Base-by-base conservation (phyloP, 1,140 invertebrate genomes). In the Drosophila cardini region DNA sequence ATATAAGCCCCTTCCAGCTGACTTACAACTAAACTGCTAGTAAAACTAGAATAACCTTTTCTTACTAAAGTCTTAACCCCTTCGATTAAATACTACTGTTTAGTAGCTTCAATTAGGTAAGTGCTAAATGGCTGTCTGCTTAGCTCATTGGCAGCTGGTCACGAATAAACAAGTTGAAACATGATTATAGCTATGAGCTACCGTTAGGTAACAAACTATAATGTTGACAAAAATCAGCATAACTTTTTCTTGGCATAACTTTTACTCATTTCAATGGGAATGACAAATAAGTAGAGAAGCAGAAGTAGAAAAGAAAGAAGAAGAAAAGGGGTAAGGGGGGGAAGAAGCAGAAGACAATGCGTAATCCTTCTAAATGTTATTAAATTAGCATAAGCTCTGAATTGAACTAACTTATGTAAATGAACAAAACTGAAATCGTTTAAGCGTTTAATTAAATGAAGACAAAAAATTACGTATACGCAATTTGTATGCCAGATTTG, bases 401-500 rank as follows among this genome's bases (percentile, higher is more conserved):
- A 32, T 40, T 13, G 4, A 13, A 13, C 38, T 58, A 45, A n/a
- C 16, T 57, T 75, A 61, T 71, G 69, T 21, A 72, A 62, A 53
- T 55, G 38, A 15, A 18, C 30, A 8, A 78, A 76, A 65, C 64
- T 77, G 82, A 73, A 74, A 42, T 55, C 76, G 76, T 70, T 76
- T 87, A 76, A 83, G 67, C 75, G 79, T 76, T 83, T 84, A 86
- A 86, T 86, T 86, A 86, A 18, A 26, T 4, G 21, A 26, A 26
- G 21, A 26, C 21, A 3, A 26, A 26, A 86, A 87, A 86, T 86
- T 86, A 86, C 82, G 82, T 86, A 87, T 87, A 85, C 61, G 78
- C 72, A 72, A 85, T 85, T 85, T 87, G 56, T 78, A 71, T 79
- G 62, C 61, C 82, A 85, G 64, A 64, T 67, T 56, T 50, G 43